Evolutionary conservation across 2,888 invertebrate species (phyloP).

Genomic region (Myopa tessellatipennis): DNA sequence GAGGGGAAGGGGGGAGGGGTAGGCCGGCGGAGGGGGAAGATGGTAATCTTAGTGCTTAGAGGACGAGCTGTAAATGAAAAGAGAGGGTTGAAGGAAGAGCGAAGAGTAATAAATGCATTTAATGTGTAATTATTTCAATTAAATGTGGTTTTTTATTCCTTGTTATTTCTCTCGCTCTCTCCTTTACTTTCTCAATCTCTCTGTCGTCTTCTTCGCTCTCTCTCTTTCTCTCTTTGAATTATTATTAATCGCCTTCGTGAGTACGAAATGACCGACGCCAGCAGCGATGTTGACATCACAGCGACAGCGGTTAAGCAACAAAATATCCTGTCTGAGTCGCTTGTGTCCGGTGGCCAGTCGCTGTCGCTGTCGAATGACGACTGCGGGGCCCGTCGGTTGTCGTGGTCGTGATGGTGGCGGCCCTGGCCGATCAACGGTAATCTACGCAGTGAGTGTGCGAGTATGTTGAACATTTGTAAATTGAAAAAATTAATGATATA

Average conservation of each 20-base stretch:
- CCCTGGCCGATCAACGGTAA: too few relatives aligned
- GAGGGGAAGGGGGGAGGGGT: neutral
- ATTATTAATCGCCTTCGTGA: neutral
- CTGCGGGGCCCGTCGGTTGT: too few relatives aligned
- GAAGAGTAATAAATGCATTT: conserved; percentile 61
- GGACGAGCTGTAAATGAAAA: neutral
- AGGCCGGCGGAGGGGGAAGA: neutral
- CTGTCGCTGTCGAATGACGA: too few relatives aligned
- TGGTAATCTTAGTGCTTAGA: conserved; percentile 7
- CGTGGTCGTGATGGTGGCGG: too few relatives aligned
- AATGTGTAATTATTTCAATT: conserved; percentile 66
- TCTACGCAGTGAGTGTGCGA: too few relatives aligned
- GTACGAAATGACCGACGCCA: conserved; percentile 12
- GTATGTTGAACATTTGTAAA: too few relatives aligned
- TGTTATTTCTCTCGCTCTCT: conserved; percentile 19
- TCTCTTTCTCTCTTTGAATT: neutral
- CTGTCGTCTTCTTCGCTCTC: neutral
- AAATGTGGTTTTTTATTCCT: conserved; percentile 50
- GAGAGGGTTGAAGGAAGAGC: neutral
- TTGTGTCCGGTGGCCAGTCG: too few relatives aligned
- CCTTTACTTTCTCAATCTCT: conserved; percentile 5
- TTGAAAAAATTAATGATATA: too few relatives aligned
- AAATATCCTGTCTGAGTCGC: too few relatives aligned
- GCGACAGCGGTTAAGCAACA: too few relatives aligned
- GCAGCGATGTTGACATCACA: conserved; percentile 3